Percentiles rank a stretch among this genome's conserved stretches.
These are phyloP conservation scores for Stenolophus ochropezus DNA, from an alignment of 2,888 invertebrate genomes.

Conservation along the genomic window DNA sequence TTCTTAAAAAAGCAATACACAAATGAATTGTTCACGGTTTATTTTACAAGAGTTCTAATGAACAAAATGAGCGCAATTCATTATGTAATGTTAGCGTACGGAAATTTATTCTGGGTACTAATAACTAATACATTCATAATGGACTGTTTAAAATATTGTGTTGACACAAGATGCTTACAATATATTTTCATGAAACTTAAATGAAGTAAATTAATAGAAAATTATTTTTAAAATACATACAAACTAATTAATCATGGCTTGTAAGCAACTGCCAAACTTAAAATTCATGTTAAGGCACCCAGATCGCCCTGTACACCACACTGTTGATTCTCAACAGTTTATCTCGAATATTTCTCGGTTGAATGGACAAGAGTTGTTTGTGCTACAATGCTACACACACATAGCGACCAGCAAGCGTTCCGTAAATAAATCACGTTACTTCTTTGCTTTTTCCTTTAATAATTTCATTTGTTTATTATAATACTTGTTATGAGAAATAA, in stretches of 20 bases:
- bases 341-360: slow-evolving; percentile 56
- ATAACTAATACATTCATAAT: slow-evolving; percentile 57
- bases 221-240: slow-evolving; percentile 30
- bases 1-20: slow-evolving; percentile 57
- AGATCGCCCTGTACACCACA: slow-evolving; percentile 61
- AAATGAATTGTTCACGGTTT: slow-evolving; percentile 60
- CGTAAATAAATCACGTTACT: background rate
- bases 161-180: slow-evolving; percentile 27
- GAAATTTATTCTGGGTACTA: slow-evolving; percentile 58
- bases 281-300: slow-evolving; percentile 60
- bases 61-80: slow-evolving; percentile 59
- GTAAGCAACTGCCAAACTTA: slow-evolving; percentile 58
- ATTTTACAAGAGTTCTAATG: slow-evolving; percentile 59
- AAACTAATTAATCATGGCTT: slow-evolving; percentile 55
- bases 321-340: slow-evolving; percentile 56
- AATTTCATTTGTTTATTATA: no score
- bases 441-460: background rate
- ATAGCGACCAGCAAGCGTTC: slow-evolving; percentile 59
- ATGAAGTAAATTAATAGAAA: slow-evolving; percentile 49
- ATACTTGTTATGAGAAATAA: slow-evolving; percentile 13
- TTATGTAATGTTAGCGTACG: slow-evolving; percentile 55
- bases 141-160: slow-evolving; percentile 49
- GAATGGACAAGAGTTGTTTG: slow-evolving; percentile 59
- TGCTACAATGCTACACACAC: slow-evolving; percentile 60
- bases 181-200: slow-evolving; percentile 51